Evolutionary conservation across 2,113 vertebrate genomes (phyloP).

Genomic region (Chloropsis cyanopogon): DNA sequence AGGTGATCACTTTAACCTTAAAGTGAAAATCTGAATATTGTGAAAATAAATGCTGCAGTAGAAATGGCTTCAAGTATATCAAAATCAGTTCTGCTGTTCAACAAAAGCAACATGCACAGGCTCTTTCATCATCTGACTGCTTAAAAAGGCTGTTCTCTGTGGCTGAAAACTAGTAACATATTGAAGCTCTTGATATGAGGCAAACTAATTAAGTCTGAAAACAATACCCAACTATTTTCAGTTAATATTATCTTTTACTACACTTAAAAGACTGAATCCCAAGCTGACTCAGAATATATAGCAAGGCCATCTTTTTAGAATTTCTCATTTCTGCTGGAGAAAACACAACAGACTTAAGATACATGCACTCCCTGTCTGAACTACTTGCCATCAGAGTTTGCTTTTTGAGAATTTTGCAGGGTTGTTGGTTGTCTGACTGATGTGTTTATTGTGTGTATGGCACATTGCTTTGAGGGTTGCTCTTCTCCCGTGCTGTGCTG

Average conservation of each 20-base stretch:
- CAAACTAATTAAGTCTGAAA: slow-evolving; percentile 16
- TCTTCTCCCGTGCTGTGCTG: fast-evolving
- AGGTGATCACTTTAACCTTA: background rate
- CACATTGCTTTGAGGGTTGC: background rate
- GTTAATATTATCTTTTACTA: background rate
- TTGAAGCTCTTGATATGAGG: background rate
- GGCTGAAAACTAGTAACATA: slow-evolving; percentile 1
- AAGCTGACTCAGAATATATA: background rate
- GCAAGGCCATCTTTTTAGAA: background rate
- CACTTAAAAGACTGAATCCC: background rate
- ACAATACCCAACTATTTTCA: background rate
- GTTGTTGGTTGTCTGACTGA: background rate
- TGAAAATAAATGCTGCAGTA: background rate
- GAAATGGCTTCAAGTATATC: background rate
- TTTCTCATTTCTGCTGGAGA: background rate
- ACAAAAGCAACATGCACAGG: background rate
- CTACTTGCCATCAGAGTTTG: background rate
- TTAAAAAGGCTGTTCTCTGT: background rate
- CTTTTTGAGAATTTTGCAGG: background rate
- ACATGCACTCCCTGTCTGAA: background rate
- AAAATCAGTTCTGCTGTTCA: background rate
- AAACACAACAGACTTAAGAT: background rate
- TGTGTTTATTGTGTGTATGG: background rate
- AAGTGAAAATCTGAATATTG: background rate
- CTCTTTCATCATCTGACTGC: background rate